A percentile compares a stretch with the other conserved stretches of the same genome.
These are phyloP conservation scores for Pemphredon lugubris DNA, from an alignment of 2,888 invertebrate genomes.

Conservation along the genomic window DNA sequence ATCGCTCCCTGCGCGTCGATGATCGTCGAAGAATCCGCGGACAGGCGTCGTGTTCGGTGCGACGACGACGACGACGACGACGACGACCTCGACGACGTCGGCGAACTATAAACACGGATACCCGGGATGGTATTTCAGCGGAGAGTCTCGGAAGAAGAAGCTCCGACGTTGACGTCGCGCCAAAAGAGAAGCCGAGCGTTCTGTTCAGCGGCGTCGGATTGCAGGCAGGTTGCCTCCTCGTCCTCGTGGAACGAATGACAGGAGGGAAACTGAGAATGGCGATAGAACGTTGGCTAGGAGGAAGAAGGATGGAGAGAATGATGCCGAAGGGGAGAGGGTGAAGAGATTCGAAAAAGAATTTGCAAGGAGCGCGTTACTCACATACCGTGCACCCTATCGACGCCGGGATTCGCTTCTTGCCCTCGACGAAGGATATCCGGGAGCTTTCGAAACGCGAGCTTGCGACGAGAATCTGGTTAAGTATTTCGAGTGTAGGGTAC, in stretches of 20 bases:
- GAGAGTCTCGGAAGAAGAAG: conserved; percentile 24
- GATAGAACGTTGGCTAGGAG: background rate
- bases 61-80: too few relatives aligned
- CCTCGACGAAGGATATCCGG: conserved; percentile 36
- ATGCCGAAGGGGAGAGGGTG: background rate
- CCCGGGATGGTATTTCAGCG: conserved; percentile 52
- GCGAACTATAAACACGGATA: conserved; percentile 12
- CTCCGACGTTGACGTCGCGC: conserved; percentile 40
- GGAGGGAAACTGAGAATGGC: conserved; percentile 32
- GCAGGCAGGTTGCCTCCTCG: conserved; percentile 43
- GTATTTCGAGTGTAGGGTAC: conserved; percentile 48
- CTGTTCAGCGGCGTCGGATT: conserved; percentile 48
- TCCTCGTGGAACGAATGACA: conserved; percentile 39
- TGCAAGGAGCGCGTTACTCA: conserved; percentile 55
- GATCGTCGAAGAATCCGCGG: conserved; percentile 21
- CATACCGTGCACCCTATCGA: conserved; percentile 53
- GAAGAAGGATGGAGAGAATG: background rate
- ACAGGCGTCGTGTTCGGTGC: conserved; percentile 35
- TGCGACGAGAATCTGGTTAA: conserved; percentile 53
- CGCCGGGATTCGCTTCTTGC: conserved; percentile 33
- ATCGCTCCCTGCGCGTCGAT: conserved; percentile 7
- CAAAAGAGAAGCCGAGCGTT: conserved; percentile 56
- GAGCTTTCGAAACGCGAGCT: conserved; percentile 60
- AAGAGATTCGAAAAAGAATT: conserved; percentile 57
- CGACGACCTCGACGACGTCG: too few relatives aligned